Evolutionary conservation across 2,797 vertebrate species (phyloP), one percentile per base, ranked within the genome.

Genomic region (Takifugu rubripes): DNA sequence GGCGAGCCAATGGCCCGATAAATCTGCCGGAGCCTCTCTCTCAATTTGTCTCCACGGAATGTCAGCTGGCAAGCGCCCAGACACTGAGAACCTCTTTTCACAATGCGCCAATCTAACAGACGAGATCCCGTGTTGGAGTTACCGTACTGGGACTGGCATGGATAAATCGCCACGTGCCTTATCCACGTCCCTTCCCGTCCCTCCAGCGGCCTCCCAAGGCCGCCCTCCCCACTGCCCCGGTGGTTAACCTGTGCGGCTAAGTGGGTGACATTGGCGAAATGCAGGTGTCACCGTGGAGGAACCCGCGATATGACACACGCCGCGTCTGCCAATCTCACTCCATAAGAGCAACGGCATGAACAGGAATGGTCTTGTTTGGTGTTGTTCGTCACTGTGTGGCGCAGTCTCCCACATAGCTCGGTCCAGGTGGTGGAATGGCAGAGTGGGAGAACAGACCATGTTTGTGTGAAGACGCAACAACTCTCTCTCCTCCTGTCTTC

Each of bases 41-140:
- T 90, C 87, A 87, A 89, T 88, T 87, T 89, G 87, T 91, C 88
- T 90, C 87, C 49, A 68, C 88, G 87, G 89, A 92, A 92, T 90
- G 88, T 92, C 89, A 92, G 87, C 83, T 92, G 90, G 91, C 89
- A 88, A 82, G 72, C 70, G 17, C 87, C 88, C 91, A 90, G 87
- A 84, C 79, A 75, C 80, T 68, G 84, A 87, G 86, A 87, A 87
- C 86, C 85, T 82, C 86, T 84, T 90, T 89, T 90, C 83, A 88
- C 85, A 81, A 87, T 80, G 84, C 85, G 84, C 87, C 84, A 89
- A 85, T 86, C 83, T 77, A 83, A 83, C 78, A 85, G 84, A 87
- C 81, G 78, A 88, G 83, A 81, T 83, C 85, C 87, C 81, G 84
- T 84, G 86, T 85, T 82, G 87, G 79, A 85, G 84, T 78, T 76